phyloP scores from a whole-genome alignment of 2,797 vertebrate species.

The Antrozous pallidus region DNA sequence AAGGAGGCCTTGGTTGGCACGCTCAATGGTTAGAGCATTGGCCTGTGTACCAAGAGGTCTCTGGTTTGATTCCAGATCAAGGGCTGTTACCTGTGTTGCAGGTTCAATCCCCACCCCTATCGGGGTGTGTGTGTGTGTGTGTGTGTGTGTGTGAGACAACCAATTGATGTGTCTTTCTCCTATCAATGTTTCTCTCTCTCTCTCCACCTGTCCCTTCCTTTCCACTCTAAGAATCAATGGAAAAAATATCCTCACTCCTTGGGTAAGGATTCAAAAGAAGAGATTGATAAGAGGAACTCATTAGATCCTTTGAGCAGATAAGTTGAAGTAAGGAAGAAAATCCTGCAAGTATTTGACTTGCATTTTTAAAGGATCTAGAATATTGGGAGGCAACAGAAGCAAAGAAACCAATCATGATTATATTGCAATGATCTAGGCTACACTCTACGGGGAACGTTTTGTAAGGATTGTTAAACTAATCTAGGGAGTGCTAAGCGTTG shows the following conservation, averaged over 20 bases:
- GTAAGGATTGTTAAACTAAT: background rate
- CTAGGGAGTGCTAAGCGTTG: background rate
- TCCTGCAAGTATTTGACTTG: background rate
- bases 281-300: background rate
- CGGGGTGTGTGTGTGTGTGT: no score
- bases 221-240: no score
- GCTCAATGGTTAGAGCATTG: background rate
- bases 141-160: background rate
- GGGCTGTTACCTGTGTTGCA: no score
- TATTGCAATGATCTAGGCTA: background rate
- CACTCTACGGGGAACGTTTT: background rate
- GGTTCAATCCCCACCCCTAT: no score
- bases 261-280: background rate
- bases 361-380: background rate
- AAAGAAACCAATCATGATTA: background rate
- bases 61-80: no score
- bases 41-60: background rate
- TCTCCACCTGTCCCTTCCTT: background rate
- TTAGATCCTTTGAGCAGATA: background rate
- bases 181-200: background rate
- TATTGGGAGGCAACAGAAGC: background rate
- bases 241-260: no score
- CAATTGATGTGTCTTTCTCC: background rate
- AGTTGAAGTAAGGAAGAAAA: background rate
- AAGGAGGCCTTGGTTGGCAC: background rate